Evolutionary conservation across 2,888 invertebrate genomes (phyloP).

Genomic region (Andrena bicolor): DNA sequence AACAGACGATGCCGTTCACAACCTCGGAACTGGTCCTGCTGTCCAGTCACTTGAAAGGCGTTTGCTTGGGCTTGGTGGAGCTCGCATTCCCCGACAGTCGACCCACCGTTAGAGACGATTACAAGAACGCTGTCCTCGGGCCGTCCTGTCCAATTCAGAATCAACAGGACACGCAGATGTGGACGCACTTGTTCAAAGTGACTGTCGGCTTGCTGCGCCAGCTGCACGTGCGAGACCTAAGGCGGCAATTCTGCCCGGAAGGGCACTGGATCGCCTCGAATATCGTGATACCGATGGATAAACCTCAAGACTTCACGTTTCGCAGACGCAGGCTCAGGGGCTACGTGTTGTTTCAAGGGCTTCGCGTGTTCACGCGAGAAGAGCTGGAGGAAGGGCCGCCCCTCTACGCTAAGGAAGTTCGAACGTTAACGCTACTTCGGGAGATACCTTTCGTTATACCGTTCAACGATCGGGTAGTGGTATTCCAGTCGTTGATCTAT

Average conservation of each 20-base stretch:
- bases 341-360: constrained; percentile 86
- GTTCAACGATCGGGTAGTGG: constrained; percentile 95
- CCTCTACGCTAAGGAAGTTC: constrained; percentile 93
- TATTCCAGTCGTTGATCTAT: constrained; percentile 90
- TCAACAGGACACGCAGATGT: constrained; percentile 87
- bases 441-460: constrained; percentile 98
- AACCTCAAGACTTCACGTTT: constrained; percentile 86
- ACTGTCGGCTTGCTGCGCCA: constrained; percentile 92
- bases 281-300: constrained; percentile 86
- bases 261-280: constrained; percentile 89
- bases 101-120: constrained; percentile 88
- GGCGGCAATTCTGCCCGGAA: constrained; percentile 91
- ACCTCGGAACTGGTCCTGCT: constrained; percentile 90
- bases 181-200: constrained; percentile 93
- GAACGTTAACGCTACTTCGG: constrained; percentile 94
- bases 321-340: constrained; percentile 84
- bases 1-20: constrained; percentile 89
- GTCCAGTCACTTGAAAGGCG: constrained; percentile 91
- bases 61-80: constrained; percentile 94
- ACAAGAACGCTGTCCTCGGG: constrained; percentile 85
- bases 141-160: constrained; percentile 62
- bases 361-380: constrained; percentile 87
- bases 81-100: constrained; percentile 93
- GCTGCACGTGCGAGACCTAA: constrained; percentile 94
- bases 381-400: constrained; percentile 92